Conservation (phyloP, 2,113 vertebrate species). For the Salvelinus sp. region DNA sequence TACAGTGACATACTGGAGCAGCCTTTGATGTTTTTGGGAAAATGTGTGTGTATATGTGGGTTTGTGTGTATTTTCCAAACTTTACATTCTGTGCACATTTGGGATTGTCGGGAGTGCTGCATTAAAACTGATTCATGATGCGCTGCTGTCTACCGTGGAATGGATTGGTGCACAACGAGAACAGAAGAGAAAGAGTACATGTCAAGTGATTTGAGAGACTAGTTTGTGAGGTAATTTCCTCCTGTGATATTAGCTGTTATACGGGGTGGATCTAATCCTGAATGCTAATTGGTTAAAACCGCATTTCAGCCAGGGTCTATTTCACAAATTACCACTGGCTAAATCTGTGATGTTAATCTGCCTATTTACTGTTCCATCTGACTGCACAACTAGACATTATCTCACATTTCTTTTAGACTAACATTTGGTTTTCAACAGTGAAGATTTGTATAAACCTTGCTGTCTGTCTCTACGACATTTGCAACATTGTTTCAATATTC, state of each 20-base stretch:
- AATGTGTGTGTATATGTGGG: conserved; percentile 14
- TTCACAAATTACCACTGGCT: too few relatives aligned
- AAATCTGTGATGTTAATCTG: too few relatives aligned
- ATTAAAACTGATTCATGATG: conserved; percentile 12
- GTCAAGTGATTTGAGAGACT: conserved; percentile 47
- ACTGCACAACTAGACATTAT: too few relatives aligned
- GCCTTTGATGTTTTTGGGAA: conserved; percentile 31
- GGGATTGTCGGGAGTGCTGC: conserved; percentile 3
- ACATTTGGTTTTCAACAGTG: too few relatives aligned
- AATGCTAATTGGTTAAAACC: too few relatives aligned
- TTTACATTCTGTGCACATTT: conserved; percentile 17
- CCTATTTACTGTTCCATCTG: too few relatives aligned
- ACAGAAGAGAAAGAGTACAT: conserved; percentile 11
- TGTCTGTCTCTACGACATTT: too few relatives aligned
- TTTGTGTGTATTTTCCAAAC: conserved; percentile 3
- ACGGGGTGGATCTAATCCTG: too few relatives aligned
- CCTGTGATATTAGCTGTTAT: conserved; percentile 53
- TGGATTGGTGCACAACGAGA: conserved; percentile 28
- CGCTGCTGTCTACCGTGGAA: conserved; percentile 33
- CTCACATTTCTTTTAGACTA: too few relatives aligned
- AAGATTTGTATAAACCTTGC: too few relatives aligned
- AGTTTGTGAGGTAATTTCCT: conserved; percentile 59
- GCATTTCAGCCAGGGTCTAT: too few relatives aligned
- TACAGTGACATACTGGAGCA: conserved; percentile 18
- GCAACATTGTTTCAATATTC: too few relatives aligned